Evolutionary conservation across 2,113 vertebrate species (phyloP), one percentile per base, ranked within the genome.

Genomic region (Piprites chloris): DNA sequence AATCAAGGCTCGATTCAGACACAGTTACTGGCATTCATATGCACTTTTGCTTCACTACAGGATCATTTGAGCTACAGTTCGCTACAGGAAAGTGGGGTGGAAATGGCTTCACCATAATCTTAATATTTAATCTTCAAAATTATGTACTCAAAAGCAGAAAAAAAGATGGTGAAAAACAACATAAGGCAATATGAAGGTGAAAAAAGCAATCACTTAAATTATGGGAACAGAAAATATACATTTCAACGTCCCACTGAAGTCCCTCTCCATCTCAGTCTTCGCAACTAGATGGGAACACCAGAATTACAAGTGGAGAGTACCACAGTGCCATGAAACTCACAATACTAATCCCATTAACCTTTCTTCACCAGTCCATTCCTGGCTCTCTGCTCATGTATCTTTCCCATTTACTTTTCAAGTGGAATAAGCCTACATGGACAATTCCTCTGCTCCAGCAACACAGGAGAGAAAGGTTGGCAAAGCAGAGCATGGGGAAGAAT

Each of bases 121-220:
- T 75, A 46, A 20, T 56, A 78, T 66, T 74, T 88, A 9, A n/a
- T 46, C 41, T 87, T 67, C 44, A 72, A 94, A 83, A 32, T n/a
- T 0, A 56, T 8, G 6, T 27, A 73, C 37, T n/a, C 59, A 30
- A 67, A 71, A 14, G 5, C 7, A 44, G 58, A 69, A 86, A 35
- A 67, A 67, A 71, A 22, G 3, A 67, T 24, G 12, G 2, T 19
- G 27, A 53, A 86, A 89, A 81, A 18, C 8, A 76, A 61, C 8
- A 12, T 66, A 42, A 77, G 7, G 15, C 9, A 39, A 17, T 15
- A 9, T 4, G 4, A 30, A 5, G 1, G 1, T 3, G 1, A 2
- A 14, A 32, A 26, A 53, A 33, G 37, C 22, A 79, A 78, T 26
- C 11, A 46, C 5, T 18, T 78, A 49, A 63, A 41, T 5, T 58